Evolutionary conservation across 2,113 vertebrate species (phyloP).

Genomic region (Solenodon paradoxus): DNA sequence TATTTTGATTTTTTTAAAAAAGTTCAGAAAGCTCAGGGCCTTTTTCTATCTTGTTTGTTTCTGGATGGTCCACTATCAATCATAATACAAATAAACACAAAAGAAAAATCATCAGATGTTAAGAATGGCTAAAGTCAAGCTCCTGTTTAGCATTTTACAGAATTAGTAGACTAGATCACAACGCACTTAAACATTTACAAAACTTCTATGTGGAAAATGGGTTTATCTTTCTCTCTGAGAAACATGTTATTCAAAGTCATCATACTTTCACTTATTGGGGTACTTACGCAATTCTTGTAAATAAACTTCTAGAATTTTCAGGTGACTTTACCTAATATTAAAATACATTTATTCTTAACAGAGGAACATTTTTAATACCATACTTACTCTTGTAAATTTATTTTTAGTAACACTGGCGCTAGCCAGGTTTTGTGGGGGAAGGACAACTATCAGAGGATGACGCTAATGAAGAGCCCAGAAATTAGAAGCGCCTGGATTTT

Average conservation of each 20-base stretch:
- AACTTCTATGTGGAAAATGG: not conserved
- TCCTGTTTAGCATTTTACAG: not conserved
- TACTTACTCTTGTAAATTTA: not conserved
- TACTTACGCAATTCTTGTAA: not conserved
- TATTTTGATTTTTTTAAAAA: not conserved
- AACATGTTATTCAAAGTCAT: not conserved
- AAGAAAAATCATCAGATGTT: not conserved
- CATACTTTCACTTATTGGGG: not conserved
- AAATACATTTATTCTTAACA: not conserved
- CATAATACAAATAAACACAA: not conserved
- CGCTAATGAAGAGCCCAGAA: not conserved
- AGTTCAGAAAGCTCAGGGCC: not conserved
- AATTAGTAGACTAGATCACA: too few relatives aligned
- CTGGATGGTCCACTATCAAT: not conserved
- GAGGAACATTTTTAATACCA: not conserved
- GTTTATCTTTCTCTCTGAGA: not conserved
- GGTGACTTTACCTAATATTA: not conserved
- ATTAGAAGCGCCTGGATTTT: not conserved
- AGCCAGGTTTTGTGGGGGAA: not conserved
- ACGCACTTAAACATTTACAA: too few relatives aligned
- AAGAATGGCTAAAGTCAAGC: not conserved
- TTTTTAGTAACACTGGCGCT: not conserved
- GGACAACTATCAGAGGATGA: not conserved
- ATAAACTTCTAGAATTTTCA: not conserved
- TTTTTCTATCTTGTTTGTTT: not conserved